Percentiles rank a stretch among this genome's conserved stretches.
Evolutionary conservation across 2,888 invertebrate genomes (phyloP).

Genomic region (Platerodrilus igneus): DNA sequence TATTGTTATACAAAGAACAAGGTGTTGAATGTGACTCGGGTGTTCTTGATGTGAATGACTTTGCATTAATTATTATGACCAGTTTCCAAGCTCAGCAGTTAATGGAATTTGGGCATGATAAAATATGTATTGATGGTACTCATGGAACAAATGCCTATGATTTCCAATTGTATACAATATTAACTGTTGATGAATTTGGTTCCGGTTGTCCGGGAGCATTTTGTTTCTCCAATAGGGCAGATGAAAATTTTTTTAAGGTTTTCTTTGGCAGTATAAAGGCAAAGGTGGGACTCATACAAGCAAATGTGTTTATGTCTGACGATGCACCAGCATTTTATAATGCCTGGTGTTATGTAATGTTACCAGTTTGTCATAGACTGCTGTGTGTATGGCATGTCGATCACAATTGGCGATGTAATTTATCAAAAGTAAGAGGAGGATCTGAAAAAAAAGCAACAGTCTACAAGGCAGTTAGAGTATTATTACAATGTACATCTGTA

Average conservation of each 20-base stretch:
- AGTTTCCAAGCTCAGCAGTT: no score
- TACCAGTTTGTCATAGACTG: not conserved
- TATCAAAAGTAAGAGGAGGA: conserved; percentile 7
- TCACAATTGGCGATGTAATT: conserved; percentile 5
- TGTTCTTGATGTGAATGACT: not conserved
- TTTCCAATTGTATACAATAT: conserved; percentile 5
- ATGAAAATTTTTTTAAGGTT: conserved; percentile 1
- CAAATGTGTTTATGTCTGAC: conserved; percentile 6
- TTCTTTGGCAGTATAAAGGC: conserved; percentile 5
- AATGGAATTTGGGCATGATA: conserved; percentile 1
- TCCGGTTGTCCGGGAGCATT: conserved; percentile 7
- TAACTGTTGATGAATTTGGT: conserved; percentile 8
- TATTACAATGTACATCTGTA: not conserved
- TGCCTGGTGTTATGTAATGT: conserved; percentile 5
- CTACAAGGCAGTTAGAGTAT: conserved; percentile 7
- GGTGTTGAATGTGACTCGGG: not conserved
- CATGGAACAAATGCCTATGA: conserved; percentile 9
- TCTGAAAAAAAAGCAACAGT: conserved; percentile 2
- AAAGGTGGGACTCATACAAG: conserved; percentile 3
- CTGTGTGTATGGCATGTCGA: conserved; percentile 10
- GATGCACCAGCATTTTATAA: conserved; percentile 9
- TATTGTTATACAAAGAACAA: not conserved
- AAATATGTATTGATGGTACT: no score
- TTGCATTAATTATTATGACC: not conserved
- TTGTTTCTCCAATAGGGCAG: conserved; percentile 4